Conservation (phyloP, 2,113 vertebrate species). For the Brachionichthys hirsutus region DNA sequence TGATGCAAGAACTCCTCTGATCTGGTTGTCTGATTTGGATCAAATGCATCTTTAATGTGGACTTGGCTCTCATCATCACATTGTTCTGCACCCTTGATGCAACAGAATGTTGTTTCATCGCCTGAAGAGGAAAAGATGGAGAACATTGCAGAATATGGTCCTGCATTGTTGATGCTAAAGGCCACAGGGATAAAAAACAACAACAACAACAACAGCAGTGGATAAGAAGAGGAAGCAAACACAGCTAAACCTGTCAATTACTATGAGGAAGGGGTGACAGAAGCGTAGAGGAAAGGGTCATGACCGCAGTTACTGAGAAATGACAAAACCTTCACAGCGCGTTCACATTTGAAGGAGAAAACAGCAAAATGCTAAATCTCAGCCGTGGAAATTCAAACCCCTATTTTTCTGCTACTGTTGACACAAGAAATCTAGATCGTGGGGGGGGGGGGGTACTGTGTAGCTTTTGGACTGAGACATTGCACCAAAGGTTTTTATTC, state of each 20-base stretch:
- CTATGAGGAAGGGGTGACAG: conserved; percentile 11
- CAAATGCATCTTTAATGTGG: background rate
- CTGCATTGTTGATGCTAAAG: conserved; percentile 27
- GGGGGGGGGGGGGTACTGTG: background rate
- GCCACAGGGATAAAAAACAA: background rate
- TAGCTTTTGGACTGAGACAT: background rate
- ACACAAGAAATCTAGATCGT: background rate
- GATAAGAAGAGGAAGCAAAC: conserved; percentile 22
- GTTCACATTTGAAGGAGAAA: conserved; percentile 39
- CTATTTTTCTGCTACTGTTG: conserved; percentile 5
- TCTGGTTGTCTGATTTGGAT: conserved; percentile 18
- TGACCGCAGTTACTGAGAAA: conserved; percentile 53
- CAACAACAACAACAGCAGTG: no score
- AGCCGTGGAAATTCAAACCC: conserved; percentile 16
- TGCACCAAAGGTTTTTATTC: background rate
- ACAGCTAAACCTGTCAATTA: conserved; percentile 37
- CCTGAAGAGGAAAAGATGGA: background rate
- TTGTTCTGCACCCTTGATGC: background rate
- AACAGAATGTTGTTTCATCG: background rate
- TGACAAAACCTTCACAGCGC: conserved; percentile 38
- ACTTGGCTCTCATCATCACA: background rate
- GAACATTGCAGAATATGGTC: conserved; percentile 6
- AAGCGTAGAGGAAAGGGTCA: conserved; percentile 30
- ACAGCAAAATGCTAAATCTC: conserved; percentile 18
- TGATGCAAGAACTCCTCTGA: conserved; percentile 5